A percentile compares a stretch with the other conserved stretches of the same genome.
phyloP scores from a whole-genome alignment of 2,113 vertebrate species.

The Trogon melanurus region DNA sequence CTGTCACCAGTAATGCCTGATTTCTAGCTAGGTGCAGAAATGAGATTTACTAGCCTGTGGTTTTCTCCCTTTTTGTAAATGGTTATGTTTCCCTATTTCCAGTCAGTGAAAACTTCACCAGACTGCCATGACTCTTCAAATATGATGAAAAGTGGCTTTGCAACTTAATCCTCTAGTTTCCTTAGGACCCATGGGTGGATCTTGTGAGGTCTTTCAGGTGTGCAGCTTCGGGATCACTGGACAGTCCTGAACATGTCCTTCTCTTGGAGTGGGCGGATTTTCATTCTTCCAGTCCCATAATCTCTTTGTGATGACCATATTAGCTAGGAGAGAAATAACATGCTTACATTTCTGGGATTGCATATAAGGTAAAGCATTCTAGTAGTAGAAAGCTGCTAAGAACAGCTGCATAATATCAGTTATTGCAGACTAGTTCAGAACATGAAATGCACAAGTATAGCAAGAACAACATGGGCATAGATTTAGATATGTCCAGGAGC shows the following conservation, averaged over 20 bases:
- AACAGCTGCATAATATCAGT: neutral
- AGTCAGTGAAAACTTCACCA: too few relatives aligned
- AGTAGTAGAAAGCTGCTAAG: neutral
- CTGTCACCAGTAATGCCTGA: neutral
- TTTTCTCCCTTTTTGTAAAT: too few relatives aligned
- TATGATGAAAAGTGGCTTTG: too few relatives aligned
- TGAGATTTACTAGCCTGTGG: too few relatives aligned
- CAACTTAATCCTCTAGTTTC: too few relatives aligned
- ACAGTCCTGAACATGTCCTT: too few relatives aligned
- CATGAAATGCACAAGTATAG: neutral
- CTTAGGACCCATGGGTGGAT: too few relatives aligned
- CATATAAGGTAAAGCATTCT: neutral
- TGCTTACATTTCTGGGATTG: accelerated
- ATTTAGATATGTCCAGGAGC: neutral
- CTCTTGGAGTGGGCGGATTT: too few relatives aligned
- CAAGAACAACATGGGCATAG: accelerated
- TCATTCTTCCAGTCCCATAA: neutral
- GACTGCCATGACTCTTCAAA: too few relatives aligned
- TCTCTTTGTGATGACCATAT: neutral
- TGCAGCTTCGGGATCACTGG: too few relatives aligned
- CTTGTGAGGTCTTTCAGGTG: too few relatives aligned
- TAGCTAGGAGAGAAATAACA: neutral
- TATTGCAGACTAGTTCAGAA: neutral
- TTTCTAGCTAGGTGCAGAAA: neutral
- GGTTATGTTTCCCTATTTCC: too few relatives aligned